These are phyloP conservation scores for Falco punctatus DNA, from an alignment of 2,113 vertebrate genomes.

Conservation along the genomic window DNA sequence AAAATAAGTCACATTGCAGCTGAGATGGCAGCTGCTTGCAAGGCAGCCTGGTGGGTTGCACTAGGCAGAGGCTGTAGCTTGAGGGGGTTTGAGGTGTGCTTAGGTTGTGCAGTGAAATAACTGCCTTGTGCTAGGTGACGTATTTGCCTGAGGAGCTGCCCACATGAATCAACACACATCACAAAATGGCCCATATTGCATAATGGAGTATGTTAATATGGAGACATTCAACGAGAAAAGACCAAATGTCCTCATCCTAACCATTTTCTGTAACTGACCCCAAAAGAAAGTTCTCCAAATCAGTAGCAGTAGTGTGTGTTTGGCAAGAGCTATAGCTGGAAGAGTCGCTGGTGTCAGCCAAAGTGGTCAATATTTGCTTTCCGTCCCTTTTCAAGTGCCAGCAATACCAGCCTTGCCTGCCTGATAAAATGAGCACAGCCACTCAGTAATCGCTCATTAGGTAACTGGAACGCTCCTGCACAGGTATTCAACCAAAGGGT, in stretches of 20 bases:
- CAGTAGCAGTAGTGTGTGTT: neutral
- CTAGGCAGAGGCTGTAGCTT: neutral
- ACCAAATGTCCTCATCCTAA: neutral
- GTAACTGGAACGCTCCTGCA: conserved; percentile 9
- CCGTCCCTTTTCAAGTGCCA: neutral
- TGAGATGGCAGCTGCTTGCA: neutral
- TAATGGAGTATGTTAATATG: neutral
- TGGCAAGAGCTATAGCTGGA: neutral
- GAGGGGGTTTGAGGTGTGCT: neutral
- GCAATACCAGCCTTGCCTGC: conserved; percentile 25
- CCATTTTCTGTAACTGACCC: neutral
- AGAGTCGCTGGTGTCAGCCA: neutral
- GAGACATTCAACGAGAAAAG: neutral
- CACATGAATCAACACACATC: neutral
- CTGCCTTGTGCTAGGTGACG: neutral
- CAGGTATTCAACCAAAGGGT: conserved; percentile 38
- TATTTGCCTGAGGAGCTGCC: neutral
- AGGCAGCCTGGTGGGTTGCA: neutral
- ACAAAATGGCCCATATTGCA: neutral
- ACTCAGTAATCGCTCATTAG: neutral
- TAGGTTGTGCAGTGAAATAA: neutral
- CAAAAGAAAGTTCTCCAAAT: neutral
- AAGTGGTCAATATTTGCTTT: conserved; percentile 6
- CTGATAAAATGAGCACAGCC: conserved; percentile 13
- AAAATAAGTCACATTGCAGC: neutral